A percentile compares a stretch with the other conserved stretches of the same genome.
phyloP scores from a whole-genome alignment of 2,888 invertebrate genomes.

The Cremastobaeus sp. region DNA sequence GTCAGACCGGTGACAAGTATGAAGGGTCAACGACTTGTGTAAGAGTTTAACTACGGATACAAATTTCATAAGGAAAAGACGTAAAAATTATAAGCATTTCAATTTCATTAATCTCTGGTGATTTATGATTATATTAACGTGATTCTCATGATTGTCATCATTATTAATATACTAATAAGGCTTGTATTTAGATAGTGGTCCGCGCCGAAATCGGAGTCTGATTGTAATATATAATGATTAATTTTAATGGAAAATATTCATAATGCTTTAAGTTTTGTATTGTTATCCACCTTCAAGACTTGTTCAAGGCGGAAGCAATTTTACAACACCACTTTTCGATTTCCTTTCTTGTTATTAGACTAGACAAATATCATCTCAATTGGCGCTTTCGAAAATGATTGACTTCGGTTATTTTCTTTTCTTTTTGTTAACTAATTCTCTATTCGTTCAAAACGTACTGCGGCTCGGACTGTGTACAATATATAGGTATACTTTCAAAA shows the following conservation, averaged over 20 bases:
- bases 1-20: too few species aligned
- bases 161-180: constrained; percentile 60
- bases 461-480: too few species aligned
- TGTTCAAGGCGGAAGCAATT: not conserved
- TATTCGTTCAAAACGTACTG: too few species aligned
- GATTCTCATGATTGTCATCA: constrained; percentile 60
- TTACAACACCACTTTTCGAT: not conserved
- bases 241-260: constrained; percentile 58
- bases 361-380: too few species aligned
- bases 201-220: constrained; percentile 58
- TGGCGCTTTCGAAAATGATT: not conserved
- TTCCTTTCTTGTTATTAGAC: not conserved
- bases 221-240: constrained; percentile 59
- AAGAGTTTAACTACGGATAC: constrained; percentile 28
- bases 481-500: too few species aligned
- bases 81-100: constrained; percentile 35
- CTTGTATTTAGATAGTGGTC: constrained; percentile 59
- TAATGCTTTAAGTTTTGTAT: constrained; percentile 40
- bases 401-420: too few species aligned
- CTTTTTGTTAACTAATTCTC: too few species aligned
- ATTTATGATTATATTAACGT: constrained; percentile 58
- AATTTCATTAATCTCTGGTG: constrained; percentile 55
- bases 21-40: constrained; percentile 40
- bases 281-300: constrained; percentile 32
- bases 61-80: constrained; percentile 25